Percentiles rank a stretch among this genome's conserved stretches.
Conservation (phyloP, 2,113 vertebrate genomes). For the Periophthalmus modestus region DNA sequence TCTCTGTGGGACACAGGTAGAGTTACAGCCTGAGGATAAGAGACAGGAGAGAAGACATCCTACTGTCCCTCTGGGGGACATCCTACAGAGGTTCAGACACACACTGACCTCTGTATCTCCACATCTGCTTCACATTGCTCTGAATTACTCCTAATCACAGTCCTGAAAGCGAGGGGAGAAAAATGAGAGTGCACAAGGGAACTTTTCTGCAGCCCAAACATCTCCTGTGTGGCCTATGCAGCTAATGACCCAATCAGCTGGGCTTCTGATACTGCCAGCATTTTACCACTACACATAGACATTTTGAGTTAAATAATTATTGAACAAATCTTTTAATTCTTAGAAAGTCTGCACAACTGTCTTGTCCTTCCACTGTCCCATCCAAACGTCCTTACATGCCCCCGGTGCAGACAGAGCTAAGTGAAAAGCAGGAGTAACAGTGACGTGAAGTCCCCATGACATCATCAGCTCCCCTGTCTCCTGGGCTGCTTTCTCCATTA, state of each 20-base stretch:
- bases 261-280: background rate
- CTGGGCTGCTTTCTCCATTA: constrained; percentile 26
- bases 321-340: constrained; percentile 2
- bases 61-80: constrained; percentile 43
- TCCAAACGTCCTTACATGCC: constrained; percentile 36
- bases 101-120: constrained; percentile 34
- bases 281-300: background rate
- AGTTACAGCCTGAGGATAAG: constrained; percentile 13
- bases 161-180: background rate
- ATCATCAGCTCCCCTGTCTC: constrained; percentile 7
- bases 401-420: constrained; percentile 10
- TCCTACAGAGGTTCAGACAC: constrained; percentile 19
- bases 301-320: background rate
- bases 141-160: constrained; percentile 44
- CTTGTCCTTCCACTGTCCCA: constrained; percentile 6
- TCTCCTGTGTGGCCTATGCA: constrained; percentile 1
- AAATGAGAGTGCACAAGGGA: background rate
- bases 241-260: constrained; percentile 11
- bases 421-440: constrained; percentile 17
- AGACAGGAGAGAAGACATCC: constrained; percentile 34
- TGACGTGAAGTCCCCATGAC: constrained; percentile 9
- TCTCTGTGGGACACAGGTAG: constrained; percentile 25
- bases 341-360: background rate
- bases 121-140: constrained; percentile 63
- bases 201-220: constrained; percentile 3